Conservation (phyloP, 2,113 vertebrate species). For the Planiliza haematocheilus region DNA sequence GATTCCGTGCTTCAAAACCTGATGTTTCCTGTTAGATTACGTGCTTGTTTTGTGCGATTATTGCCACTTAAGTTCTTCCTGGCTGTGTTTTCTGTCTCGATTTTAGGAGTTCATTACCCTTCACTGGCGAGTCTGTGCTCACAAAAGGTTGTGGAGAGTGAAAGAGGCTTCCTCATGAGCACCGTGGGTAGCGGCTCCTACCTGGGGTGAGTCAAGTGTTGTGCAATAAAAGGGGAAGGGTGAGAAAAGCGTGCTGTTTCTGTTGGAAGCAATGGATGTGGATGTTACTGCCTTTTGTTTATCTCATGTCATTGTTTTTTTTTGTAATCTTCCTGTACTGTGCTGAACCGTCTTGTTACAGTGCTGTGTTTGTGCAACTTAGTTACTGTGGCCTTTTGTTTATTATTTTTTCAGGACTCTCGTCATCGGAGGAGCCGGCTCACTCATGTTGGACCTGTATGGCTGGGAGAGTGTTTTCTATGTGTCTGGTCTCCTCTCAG, state of each 20-base stretch:
- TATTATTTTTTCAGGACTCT: constrained; percentile 86
- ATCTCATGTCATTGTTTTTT: too few species aligned
- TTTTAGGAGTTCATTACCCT: constrained; percentile 85
- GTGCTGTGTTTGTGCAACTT: constrained; percentile 18
- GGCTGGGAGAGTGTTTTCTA: constrained; percentile 97
- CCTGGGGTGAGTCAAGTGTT: constrained; percentile 88
- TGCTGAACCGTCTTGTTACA: neutral
- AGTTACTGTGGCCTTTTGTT: constrained; percentile 9
- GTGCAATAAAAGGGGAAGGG: neutral
- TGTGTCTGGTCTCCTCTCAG: constrained; percentile 88
- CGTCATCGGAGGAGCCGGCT: constrained; percentile 91
- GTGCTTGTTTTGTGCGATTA: neutral
- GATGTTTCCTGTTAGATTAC: too few species aligned
- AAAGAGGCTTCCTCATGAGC: constrained; percentile 94
- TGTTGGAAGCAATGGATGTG: too few species aligned
- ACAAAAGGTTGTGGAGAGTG: constrained; percentile 90
- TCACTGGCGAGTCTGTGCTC: constrained; percentile 88
- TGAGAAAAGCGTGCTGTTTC: neutral
- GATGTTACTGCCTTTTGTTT: too few species aligned
- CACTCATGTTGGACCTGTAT: constrained; percentile 90
- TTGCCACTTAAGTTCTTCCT: neutral
- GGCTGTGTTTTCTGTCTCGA: constrained; percentile 12
- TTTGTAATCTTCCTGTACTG: too few species aligned
- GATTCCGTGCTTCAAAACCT: too few species aligned
- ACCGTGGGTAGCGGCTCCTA: constrained; percentile 93